A percentile compares a stretch with the other conserved stretches of the same genome.
Evolutionary conservation across 2,113 vertebrate genomes (phyloP).

Genomic region (Austrofundulus limnaeus): DNA sequence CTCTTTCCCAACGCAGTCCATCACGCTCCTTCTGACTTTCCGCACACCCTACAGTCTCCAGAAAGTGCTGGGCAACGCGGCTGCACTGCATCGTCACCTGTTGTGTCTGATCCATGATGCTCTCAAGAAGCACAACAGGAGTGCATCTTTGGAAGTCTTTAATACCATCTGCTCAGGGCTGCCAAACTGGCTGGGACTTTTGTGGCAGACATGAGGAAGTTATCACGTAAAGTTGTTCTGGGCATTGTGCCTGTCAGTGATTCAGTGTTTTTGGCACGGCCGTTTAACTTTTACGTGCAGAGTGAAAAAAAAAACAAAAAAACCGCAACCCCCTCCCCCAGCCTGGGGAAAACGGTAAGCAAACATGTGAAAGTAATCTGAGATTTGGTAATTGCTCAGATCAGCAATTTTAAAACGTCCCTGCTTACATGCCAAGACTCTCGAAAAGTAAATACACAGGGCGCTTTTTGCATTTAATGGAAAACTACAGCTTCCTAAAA

Average conservation of each 20-base stretch:
- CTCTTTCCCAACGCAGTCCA: slow-evolving; percentile 24
- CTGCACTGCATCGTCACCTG: slow-evolving; percentile 48
- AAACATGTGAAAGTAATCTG: slow-evolving; percentile 56
- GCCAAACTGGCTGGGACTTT: slow-evolving; percentile 37
- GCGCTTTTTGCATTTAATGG: slow-evolving; percentile 44
- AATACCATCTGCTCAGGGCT: slow-evolving; percentile 59
- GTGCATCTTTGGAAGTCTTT: slow-evolving; percentile 31
- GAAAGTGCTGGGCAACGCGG: slow-evolving; percentile 16
- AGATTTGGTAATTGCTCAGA: slow-evolving; percentile 52
- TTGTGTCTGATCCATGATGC: slow-evolving; percentile 68
- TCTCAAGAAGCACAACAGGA: slow-evolving; percentile 54
- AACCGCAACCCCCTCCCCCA: slow-evolving; percentile 14
- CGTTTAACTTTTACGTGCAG: slow-evolving; percentile 34
- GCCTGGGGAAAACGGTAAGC: slow-evolving; percentile 46
- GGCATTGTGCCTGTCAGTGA: slow-evolving; percentile 59
- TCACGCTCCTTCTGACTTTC: slow-evolving; percentile 34
- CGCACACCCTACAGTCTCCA: slow-evolving; percentile 9
- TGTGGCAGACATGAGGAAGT: slow-evolving; percentile 46
- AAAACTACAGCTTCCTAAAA: slow-evolving; percentile 55
- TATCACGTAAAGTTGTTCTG: slow-evolving; percentile 60
- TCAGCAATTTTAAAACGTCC: slow-evolving; percentile 40
- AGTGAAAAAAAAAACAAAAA: too few relatives aligned
- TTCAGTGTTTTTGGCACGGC: slow-evolving; percentile 57
- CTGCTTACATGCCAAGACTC: slow-evolving; percentile 35
- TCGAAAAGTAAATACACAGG: slow-evolving; percentile 52